Conservation (phyloP, 2,888 invertebrate genomes). For the Sinopyrophorus schimmeli region DNA sequence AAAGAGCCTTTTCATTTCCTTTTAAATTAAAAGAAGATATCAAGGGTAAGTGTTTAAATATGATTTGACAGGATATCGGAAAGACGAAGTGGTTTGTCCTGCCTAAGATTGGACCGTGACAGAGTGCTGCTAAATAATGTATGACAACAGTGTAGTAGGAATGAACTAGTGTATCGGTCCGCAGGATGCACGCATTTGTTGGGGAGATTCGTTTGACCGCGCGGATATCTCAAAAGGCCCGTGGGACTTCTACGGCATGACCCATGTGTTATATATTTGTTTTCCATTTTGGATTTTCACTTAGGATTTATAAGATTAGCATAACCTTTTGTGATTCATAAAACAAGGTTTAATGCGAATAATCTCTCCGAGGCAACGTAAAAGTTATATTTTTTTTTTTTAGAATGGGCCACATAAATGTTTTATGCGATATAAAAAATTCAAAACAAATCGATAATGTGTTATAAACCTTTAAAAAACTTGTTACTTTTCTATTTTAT, state of each 20-base stretch:
- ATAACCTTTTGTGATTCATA: conserved; percentile 32
- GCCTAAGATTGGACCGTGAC: conserved; percentile 41
- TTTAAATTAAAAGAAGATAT: not conserved
- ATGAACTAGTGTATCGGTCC: conserved; percentile 31
- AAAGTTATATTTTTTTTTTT: no score
- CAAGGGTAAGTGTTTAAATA: conserved; percentile 22
- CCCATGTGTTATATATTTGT: conserved; percentile 37
- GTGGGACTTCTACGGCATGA: conserved; percentile 36
- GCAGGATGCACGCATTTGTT: conserved; percentile 36
- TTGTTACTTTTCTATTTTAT: no score
- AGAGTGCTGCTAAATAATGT: conserved; percentile 45
- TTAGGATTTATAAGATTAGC: conserved; percentile 34
- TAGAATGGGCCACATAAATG: no score
- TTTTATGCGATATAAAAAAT: no score
- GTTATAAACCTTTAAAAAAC: no score
- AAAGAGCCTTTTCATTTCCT: not conserved
- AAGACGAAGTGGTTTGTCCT: conserved; percentile 40
- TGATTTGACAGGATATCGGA: conserved; percentile 32
- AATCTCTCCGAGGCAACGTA: no score
- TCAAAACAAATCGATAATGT: no score
- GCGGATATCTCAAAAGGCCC: conserved; percentile 37
- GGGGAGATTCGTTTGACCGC: conserved; percentile 36
- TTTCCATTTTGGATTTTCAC: conserved; percentile 36
- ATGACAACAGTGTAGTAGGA: conserved; percentile 34
- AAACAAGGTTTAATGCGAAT: no score